These are phyloP conservation scores for Lanistes nyassanus DNA, from an alignment of 1,140 invertebrate genomes.

Conservation along the genomic window DNA sequence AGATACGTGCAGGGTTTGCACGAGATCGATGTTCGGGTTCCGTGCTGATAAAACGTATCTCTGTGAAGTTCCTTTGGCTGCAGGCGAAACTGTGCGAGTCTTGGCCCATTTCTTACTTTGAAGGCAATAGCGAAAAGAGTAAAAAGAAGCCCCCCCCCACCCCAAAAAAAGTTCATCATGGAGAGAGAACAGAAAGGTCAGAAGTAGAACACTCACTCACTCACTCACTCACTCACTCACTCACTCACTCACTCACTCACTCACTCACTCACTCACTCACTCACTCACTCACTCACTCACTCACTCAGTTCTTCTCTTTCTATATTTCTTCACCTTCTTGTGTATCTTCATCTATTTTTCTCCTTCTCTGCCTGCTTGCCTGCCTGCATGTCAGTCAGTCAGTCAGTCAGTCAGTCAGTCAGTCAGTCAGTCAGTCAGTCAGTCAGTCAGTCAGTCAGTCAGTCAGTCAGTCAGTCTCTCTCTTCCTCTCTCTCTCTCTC, in stretches of 20 bases:
- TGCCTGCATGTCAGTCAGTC: not conserved
- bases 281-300: constrained; percentile 4
- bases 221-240: not conserved
- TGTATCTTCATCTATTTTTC: not conserved
- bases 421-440: not conserved
- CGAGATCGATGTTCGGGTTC: too few species aligned
- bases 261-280: not conserved
- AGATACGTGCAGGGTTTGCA: too few species aligned
- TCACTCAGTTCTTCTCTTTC: not conserved
- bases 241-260: constrained; percentile 1
- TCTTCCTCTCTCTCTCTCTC: constrained; percentile 21
- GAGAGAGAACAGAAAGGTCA: not conserved
- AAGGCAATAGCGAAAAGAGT: too few species aligned
- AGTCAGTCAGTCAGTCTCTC: not conserved
- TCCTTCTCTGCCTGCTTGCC: not conserved
- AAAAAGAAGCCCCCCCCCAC: too few species aligned
- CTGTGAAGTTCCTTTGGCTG: too few species aligned
- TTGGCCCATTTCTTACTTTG: too few species aligned
- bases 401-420: not conserved
- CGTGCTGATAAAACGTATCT: too few species aligned
- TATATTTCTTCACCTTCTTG: not conserved
- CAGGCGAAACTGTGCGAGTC: too few species aligned
- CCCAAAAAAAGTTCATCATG: too few species aligned
- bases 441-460: constrained; percentile 1
- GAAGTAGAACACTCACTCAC: not conserved